Evolutionary conservation across 2,797 vertebrate species (phyloP), one percentile per base, ranked within the genome.

Genomic region (Coluber constrictor): DNA sequence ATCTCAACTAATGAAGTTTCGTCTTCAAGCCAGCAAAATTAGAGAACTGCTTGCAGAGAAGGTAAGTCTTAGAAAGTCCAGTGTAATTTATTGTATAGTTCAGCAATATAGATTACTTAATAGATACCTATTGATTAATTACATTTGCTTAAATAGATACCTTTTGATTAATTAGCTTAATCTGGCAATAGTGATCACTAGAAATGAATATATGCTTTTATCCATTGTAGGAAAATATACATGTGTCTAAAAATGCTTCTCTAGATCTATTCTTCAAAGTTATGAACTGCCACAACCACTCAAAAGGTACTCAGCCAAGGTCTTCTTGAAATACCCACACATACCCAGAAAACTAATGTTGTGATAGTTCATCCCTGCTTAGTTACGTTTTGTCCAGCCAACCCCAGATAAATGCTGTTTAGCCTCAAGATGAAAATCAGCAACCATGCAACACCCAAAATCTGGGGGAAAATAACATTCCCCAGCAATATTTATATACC

Each of bases 21-120:
- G 99, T 93, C 98, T 98, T 94, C 99, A 99, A 96, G 99, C 99
- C 96, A 98, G 98, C 96, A 99, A 99, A 97, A 99, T 99, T 93
- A 97, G 99, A 95, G 99, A 99, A 90, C 97, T 99, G 91, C 98
- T 99, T 37, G 98, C 99, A 63, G 99, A 99, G 96, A 99, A 99
- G 98, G 99, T 99, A 95, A 87, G 97, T 93, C 91, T 94, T 87
- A 91, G 54, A 20, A 74, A n/a, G 1, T 61, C 10, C 3, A 66
- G 57, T 25, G 60, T 86, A 43, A 89, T 13, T 32, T 93, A 51
- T 13, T 70, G 6, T 86, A 83, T 90, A n/a, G 37, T 89, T 88
- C 59, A 51, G 12, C 23, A 56, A 47, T 1, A 15, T 74, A 55
- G 51, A 37, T 70, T 66, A 15, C 20, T 47, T 83, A 74, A 12